Percentiles rank a stretch among this genome's conserved stretches.
Conservation (phyloP, 1,140 invertebrate species). For the Drosophila seguyi region DNA sequence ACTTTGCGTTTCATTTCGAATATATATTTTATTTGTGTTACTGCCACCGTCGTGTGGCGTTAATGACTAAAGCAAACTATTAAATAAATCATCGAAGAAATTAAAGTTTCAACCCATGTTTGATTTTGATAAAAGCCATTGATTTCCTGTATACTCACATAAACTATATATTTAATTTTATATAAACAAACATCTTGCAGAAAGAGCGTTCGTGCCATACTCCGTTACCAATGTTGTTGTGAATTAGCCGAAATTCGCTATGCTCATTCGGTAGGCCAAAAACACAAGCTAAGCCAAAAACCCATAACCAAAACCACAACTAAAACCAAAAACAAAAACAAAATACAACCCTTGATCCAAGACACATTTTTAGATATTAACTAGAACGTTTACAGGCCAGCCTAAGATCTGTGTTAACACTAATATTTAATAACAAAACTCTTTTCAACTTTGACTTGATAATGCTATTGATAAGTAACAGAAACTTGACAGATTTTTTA, state of each 20-base stretch:
- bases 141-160: constrained; percentile 62
- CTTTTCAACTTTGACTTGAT: constrained; percentile 33
- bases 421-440: not conserved
- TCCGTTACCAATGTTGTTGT: constrained; percentile 86
- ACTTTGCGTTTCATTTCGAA: constrained; percentile 20
- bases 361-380: constrained; percentile 38
- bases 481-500: constrained; percentile 75
- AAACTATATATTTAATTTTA: constrained; percentile 80
- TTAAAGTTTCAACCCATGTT: constrained; percentile 37
- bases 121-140: constrained; percentile 43
- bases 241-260: constrained; percentile 85
- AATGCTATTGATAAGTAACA: constrained; percentile 40
- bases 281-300: constrained; percentile 71
- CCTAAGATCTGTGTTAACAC: constrained; percentile 24
- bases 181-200: constrained; percentile 85
- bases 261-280: constrained; percentile 85
- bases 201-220: constrained; percentile 85
- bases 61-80: constrained; percentile 42
- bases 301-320: constrained; percentile 32
- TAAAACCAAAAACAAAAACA: constrained; percentile 7
- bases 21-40: constrained; percentile 22
- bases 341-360: constrained; percentile 27
- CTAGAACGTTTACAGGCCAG: constrained; percentile 53
- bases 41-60: constrained; percentile 36
- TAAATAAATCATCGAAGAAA: constrained; percentile 45